phyloP scores from a whole-genome alignment of 1,140 invertebrate species.

The Drosophila jambulina region DNA sequence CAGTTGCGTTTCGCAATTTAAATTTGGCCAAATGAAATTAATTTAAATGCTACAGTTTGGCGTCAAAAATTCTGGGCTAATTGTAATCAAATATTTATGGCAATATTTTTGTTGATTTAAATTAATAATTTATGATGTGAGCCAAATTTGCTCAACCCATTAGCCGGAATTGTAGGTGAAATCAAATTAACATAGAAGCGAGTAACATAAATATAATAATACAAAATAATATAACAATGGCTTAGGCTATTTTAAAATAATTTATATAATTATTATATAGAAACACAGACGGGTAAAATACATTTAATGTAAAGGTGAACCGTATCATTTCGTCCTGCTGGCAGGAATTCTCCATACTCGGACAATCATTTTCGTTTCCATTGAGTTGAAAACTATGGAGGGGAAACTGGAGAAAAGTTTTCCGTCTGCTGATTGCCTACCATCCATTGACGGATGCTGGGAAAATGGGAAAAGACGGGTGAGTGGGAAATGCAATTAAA shows the following conservation, averaged over 20 bases:
- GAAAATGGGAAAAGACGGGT: constrained; percentile 4
- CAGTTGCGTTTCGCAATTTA: constrained; percentile 52
- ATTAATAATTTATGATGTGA: constrained; percentile 40
- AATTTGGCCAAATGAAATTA: constrained; percentile 65
- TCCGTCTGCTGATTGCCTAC: constrained; percentile 26
- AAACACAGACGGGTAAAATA: not conserved
- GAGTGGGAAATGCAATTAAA: constrained; percentile 60
- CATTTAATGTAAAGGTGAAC: not conserved
- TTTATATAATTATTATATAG: not conserved
- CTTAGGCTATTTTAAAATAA: not conserved
- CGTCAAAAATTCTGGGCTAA: constrained; percentile 18
- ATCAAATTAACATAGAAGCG: constrained; percentile 15
- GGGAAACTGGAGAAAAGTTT: constrained; percentile 34
- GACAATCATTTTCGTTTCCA: not conserved
- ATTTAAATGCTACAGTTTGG: constrained; percentile 31
- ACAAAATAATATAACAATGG: not conserved
- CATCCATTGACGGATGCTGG: constrained; percentile 34
- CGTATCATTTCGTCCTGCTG: not conserved
- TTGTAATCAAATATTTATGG: constrained; percentile 44
- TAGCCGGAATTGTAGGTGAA: constrained; percentile 5
- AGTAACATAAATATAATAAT: not conserved
- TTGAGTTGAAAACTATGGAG: constrained; percentile 7
- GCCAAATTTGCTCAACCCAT: constrained; percentile 10
- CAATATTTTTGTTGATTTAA: constrained; percentile 35
- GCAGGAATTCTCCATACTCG: not conserved